These are phyloP conservation scores for Forficula auricularia DNA, from an alignment of 1,140 invertebrate species.

Conservation along the genomic window DNA sequence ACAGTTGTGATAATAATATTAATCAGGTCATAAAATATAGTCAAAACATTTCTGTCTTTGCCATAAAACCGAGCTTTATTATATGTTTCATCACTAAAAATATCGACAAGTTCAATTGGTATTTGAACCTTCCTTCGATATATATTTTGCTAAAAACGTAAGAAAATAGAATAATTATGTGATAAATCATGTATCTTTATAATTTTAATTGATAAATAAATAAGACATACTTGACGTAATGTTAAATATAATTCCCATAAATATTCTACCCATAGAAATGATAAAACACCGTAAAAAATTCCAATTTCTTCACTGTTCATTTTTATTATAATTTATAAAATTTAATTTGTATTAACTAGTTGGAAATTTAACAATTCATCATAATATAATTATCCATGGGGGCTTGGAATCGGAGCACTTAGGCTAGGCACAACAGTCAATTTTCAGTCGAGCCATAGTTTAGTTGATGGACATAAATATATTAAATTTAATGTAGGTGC, in stretches of 20 bases:
- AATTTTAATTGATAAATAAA: neutral
- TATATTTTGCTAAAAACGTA: constrained; percentile 50
- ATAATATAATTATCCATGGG: no score
- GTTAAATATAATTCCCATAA: constrained; percentile 70
- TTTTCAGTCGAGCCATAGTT: no score
- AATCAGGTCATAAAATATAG: constrained; percentile 51
- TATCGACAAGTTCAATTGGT: constrained; percentile 50
- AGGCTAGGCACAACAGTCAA: no score
- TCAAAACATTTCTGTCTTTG: constrained; percentile 66
- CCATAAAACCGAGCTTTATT: constrained; percentile 71
- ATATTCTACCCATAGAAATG: constrained; percentile 30
- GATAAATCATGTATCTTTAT: neutral
- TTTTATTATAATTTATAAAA: no score
- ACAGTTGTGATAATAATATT: constrained; percentile 53
- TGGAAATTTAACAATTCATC: no score
- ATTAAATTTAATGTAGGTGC: no score
- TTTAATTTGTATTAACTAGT: no score
- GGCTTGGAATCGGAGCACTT: no score
- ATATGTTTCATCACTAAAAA: constrained; percentile 69
- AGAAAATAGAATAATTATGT: neutral
- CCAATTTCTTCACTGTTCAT: constrained; percentile 15
- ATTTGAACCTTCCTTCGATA: constrained; percentile 49
- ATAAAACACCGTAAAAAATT: constrained; percentile 17
- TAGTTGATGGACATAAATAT: no score
- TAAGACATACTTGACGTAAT: constrained; percentile 57